phyloP scores from a whole-genome alignment of 2,797 vertebrate genomes.

The Platalea minor region DNA sequence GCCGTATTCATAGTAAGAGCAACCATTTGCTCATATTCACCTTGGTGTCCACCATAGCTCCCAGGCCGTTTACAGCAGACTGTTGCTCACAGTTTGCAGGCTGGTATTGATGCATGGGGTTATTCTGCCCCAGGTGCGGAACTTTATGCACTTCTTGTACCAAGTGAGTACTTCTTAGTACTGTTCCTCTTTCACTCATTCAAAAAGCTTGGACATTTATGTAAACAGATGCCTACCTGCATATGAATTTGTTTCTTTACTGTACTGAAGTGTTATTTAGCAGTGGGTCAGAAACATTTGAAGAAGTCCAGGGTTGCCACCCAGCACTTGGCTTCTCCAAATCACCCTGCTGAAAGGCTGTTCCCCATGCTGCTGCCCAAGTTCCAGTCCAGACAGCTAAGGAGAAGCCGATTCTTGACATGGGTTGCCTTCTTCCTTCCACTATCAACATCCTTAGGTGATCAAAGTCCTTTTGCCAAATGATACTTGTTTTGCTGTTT shows the following conservation, averaged over 20 bases:
- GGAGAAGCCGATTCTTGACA: neutral
- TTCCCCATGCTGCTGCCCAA: neutral
- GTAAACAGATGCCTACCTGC: neutral
- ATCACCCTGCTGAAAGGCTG: neutral
- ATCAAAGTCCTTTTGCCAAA: neutral
- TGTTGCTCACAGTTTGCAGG: neutral
- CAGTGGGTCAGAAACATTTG: neutral
- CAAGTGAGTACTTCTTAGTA: neutral
- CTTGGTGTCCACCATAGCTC: neutral
- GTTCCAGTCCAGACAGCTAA: neutral
- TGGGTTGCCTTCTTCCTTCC: neutral
- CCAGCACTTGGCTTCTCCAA: neutral
- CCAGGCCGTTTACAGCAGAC: neutral
- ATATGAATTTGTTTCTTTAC: neutral
- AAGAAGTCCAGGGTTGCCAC: neutral
- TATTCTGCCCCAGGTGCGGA: neutral
- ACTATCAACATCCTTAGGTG: neutral
- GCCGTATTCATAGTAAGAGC: neutral
- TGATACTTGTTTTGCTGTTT: neutral
- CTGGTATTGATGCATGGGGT: neutral
- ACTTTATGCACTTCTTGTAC: neutral
- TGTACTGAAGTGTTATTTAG: neutral
- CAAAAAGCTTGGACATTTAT: neutral
- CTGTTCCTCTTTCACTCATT: neutral
- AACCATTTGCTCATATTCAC: neutral